A percentile compares a stretch with the other conserved stretches of the same genome.
Conservation (phyloP, 2,113 vertebrate genomes). For the Psephotus haematonotus region DNA sequence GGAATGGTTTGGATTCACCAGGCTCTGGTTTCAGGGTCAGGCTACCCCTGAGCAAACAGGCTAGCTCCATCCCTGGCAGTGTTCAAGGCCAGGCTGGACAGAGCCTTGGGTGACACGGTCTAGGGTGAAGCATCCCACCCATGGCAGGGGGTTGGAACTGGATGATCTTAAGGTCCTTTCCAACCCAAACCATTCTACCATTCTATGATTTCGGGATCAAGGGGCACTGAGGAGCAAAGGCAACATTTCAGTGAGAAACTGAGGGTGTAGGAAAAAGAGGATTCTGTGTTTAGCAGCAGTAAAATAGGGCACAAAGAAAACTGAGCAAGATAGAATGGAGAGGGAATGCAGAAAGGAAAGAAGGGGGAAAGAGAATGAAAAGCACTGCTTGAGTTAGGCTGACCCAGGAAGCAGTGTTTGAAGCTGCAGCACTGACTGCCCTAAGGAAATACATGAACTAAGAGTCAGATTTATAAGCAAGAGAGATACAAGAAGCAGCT, state of each 20-base stretch:
- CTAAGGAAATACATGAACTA: neutral
- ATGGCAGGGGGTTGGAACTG: neutral
- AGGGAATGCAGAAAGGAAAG: neutral
- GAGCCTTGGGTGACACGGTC: neutral
- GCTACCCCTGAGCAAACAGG: neutral
- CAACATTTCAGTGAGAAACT: neutral
- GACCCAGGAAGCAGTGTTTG: neutral
- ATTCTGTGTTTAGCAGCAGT: neutral
- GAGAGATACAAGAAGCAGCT: conserved; percentile 6
- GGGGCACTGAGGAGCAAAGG: neutral
- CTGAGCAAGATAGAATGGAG: neutral
- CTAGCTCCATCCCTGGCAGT: neutral
- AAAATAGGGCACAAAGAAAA: neutral
- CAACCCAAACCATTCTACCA: neutral
- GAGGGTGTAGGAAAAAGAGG: neutral
- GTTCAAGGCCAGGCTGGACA: neutral
- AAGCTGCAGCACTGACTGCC: neutral
- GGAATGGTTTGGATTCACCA: neutral
- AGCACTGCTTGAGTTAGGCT: neutral
- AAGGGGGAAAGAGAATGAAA: neutral
- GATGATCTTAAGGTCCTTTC: neutral
- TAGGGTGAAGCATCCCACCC: neutral
- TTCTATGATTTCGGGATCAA: neutral
- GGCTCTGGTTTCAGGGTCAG: neutral
- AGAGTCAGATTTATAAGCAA: conserved; percentile 7